Evolutionary conservation across 2,797 vertebrate species (phyloP), one percentile per base, ranked within the genome.

Genomic region (Pangasius djambal): DNA sequence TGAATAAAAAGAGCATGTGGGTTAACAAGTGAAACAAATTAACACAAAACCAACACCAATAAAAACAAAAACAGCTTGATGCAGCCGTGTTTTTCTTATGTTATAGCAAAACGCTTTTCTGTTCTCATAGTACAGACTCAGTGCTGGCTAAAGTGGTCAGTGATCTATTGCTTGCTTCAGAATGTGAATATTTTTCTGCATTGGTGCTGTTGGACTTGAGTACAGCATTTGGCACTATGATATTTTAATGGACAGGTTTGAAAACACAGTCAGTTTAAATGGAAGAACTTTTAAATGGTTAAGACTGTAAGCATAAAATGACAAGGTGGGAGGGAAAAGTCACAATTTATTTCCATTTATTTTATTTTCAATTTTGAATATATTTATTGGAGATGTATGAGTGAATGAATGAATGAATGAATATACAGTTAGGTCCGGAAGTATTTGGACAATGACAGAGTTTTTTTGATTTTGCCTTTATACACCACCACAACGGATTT

Each of bases 21-120:
- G 48, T 83, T 65, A 75, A 40, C 22, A 74, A 70, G 57, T 55
- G 8, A 77, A 77, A 79, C 15, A 18, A 79, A 55, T 31, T 9
- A 79, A 31, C 28, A 55, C 48, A 31, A 6, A 79, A 55, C 31
- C 18, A 81, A 57, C 50, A 79, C 15, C 6, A 10, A 25, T 59
- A 22, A 44, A 25, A 25, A 40, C 40, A 1, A 50, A 61, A 65
- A n/a, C 0, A 81, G 22, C 9, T 83, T 65, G 34, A 44, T n/a
- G 22, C 55, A 34, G 28, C 77, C 9, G 20, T 79, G 77, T 77
- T 50, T 75, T 75, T 59, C 31, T 10, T 59, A 34, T 37, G 16
- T 81, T 79, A 31, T 81, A 59, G 18, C 18, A 81, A 57, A 81
- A 59, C 31, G 40, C 72, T 15, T 75, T 75, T 75, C 20, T 75